phyloP scores from a whole-genome alignment of 2,888 invertebrate species.

The Alentia gelatinosa region DNA sequence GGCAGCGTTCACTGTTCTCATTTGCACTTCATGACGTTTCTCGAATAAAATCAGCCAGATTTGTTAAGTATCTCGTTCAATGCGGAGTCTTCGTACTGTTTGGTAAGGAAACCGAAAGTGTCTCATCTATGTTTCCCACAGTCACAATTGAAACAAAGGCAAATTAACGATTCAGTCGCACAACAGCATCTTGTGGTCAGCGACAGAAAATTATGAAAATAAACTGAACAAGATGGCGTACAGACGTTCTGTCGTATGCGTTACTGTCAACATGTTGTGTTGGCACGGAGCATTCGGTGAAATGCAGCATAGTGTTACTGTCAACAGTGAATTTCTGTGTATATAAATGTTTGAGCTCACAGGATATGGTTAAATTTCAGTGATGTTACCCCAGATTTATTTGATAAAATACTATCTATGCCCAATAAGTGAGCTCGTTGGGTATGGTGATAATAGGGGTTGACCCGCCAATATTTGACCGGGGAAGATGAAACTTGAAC shows the following conservation, averaged over 20 bases:
- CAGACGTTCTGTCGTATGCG: not conserved
- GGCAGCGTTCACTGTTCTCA: no score
- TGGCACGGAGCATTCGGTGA: not conserved
- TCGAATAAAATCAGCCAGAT: no score
- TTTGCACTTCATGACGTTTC: no score
- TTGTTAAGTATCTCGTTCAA: no score
- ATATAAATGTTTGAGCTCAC: not conserved
- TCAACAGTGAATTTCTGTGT: not conserved
- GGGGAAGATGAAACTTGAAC: not conserved
- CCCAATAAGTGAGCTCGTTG: not conserved
- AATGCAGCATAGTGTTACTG: not conserved
- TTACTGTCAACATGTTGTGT: not conserved
- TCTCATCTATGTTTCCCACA: no score
- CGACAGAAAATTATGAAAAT: not conserved
- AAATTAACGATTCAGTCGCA: no score
- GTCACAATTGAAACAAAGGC: no score
- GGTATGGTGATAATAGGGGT: slow-evolving; percentile 54
- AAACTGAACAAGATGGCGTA: slow-evolving; percentile 41
- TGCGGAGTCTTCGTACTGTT: no score
- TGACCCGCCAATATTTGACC: slow-evolving; percentile 51
- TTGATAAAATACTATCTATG: not conserved
- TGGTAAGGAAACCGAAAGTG: no score
- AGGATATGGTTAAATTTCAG: no score
- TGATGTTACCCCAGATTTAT: not conserved
- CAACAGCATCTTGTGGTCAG: no score